Percentiles rank a stretch among this genome's conserved stretches.
phyloP scores from a whole-genome alignment of 2,113 vertebrate genomes.

The Nyctibius bracteatus region DNA sequence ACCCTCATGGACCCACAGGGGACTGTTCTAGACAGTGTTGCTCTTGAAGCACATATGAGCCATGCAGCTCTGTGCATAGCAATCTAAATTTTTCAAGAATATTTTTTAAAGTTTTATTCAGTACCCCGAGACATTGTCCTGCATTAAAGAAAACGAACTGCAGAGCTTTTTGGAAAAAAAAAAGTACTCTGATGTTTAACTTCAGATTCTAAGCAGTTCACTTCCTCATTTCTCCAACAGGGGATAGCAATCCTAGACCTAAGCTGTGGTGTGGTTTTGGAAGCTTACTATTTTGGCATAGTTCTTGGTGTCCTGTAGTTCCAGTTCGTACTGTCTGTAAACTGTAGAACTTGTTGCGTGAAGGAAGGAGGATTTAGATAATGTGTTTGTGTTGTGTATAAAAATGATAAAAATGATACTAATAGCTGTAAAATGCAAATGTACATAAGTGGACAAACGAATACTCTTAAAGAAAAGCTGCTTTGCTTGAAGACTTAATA shows the following conservation, averaged over 20 bases:
- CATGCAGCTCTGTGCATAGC: not conserved
- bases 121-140: not conserved
- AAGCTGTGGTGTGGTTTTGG: not conserved
- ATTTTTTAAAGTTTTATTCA: not conserved
- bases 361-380: not conserved
- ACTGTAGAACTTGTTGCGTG: not conserved
- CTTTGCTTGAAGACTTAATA: conserved; percentile 26
- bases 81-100: not conserved
- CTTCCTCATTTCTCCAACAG: not conserved
- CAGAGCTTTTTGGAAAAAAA: not conserved
- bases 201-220: not conserved
- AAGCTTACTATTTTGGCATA: not conserved
- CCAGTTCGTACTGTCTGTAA: not conserved
- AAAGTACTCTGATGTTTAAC: not conserved
- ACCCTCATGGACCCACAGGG: no score
- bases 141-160: not conserved
- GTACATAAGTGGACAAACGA: not conserved
- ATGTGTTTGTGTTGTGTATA: not conserved
- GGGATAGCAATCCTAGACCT: not conserved
- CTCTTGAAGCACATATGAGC: not conserved
- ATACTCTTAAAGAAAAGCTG: conserved; percentile 7
- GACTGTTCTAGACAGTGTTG: not conserved
- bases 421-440: not conserved
- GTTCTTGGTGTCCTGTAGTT: not conserved
- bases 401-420: not conserved